Evolutionary conservation across 1,140 invertebrate genomes (phyloP).

Genomic region (Drosophila rhopaloa): DNA sequence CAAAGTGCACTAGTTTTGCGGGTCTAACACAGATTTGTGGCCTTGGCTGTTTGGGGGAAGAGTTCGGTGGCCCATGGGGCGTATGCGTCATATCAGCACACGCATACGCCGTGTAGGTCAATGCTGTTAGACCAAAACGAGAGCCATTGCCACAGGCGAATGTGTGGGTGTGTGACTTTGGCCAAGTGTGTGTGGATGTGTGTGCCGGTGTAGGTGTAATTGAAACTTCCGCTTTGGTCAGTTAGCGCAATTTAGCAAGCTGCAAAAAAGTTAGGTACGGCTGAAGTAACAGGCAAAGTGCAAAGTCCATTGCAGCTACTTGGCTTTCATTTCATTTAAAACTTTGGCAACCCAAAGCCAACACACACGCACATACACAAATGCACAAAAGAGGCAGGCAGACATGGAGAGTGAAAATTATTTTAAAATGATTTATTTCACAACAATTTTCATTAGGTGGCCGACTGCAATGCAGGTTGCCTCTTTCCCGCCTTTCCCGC

Average conservation of each 20-base stretch:
- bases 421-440: conserved; percentile 83
- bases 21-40: conserved; percentile 76
- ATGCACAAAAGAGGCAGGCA: not conserved
- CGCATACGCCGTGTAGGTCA: conserved; percentile 78
- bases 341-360: conserved; percentile 68
- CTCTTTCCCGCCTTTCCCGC: not conserved
- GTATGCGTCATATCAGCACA: conserved; percentile 71
- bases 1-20: conserved; percentile 37
- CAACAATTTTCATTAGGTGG: conserved; percentile 79
- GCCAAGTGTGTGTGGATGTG: conserved; percentile 19
- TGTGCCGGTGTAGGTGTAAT: conserved; percentile 66
- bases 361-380: conserved; percentile 17
- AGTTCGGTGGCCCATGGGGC: conserved; percentile 54
- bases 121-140: conserved; percentile 57
- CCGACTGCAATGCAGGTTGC: conserved; percentile 71
- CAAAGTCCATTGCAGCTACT: conserved; percentile 80
- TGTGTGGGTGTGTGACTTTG: conserved; percentile 3
- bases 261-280: conserved; percentile 79
- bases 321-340: conserved; percentile 81
- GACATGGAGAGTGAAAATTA: conserved; percentile 69
- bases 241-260: conserved; percentile 82
- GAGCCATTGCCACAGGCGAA: conserved; percentile 19
- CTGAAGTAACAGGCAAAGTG: conserved; percentile 81
- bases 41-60: conserved; percentile 44
- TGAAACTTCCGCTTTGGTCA: conserved; percentile 82